phyloP scores from a whole-genome alignment of 2,888 invertebrate genomes.

The Elegia similella region DNA sequence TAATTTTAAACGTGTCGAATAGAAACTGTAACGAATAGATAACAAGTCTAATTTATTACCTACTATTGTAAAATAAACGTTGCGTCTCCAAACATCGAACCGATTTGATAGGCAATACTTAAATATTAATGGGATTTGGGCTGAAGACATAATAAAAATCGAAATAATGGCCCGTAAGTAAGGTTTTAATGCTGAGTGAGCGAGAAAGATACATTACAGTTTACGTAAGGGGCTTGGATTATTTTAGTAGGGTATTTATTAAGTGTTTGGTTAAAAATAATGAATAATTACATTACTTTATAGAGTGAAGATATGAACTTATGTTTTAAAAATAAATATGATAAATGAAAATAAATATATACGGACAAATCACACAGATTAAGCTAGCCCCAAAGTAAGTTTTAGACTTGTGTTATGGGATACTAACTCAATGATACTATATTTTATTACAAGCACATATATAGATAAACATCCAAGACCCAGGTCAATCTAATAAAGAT shows the following conservation, averaged over 20 bases:
- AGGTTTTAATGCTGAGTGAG: neutral
- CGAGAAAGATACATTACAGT: neutral
- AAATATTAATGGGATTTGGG: neutral
- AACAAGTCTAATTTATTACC: neutral
- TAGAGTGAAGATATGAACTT: neutral
- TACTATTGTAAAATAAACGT: constrained; percentile 8
- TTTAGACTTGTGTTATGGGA: too few relatives aligned
- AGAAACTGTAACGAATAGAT: neutral
- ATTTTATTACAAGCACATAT: too few relatives aligned
- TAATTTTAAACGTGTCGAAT: neutral
- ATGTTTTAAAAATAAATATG: too few relatives aligned
- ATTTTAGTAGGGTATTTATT: neutral
- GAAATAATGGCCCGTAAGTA: constrained; percentile 4
- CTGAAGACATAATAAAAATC: constrained; percentile 5
- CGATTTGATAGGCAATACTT: constrained; percentile 8
- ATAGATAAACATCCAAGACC: too few relatives aligned
- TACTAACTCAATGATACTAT: too few relatives aligned
- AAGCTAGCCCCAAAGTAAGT: too few relatives aligned
- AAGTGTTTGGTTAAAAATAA: neutral
- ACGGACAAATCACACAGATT: too few relatives aligned
- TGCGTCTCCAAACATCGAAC: neutral
- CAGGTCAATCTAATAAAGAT: too few relatives aligned
- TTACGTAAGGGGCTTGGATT: neutral
- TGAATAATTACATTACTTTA: neutral
- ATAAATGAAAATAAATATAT: too few relatives aligned